Conservation (phyloP, 1,140 invertebrate species). For the Drosophila lacteicornis region DNA sequence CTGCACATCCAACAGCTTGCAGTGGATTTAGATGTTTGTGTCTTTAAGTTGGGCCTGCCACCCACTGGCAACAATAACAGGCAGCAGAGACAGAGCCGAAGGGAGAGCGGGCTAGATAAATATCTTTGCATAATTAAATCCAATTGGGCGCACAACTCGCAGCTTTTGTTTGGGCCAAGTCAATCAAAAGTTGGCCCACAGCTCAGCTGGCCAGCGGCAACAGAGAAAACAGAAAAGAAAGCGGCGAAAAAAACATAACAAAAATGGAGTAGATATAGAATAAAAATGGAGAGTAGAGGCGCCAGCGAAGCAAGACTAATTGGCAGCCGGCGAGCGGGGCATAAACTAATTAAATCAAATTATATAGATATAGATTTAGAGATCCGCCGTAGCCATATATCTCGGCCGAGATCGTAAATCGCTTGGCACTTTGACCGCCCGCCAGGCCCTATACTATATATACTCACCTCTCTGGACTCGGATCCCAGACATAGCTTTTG, state of each 20-base stretch:
- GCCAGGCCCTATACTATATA: not conserved
- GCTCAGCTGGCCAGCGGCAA: conserved; percentile 6
- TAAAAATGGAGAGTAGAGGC: not conserved
- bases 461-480: too few relatives aligned
- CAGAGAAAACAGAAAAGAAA: not conserved
- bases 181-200: conserved; percentile 69
- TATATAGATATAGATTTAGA: conserved; percentile 38
- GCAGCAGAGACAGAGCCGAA: not conserved
- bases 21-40: conserved; percentile 37
- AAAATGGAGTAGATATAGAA: conserved; percentile 7
- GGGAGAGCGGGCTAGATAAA: conserved; percentile 25
- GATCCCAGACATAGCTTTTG: conserved; percentile 9
- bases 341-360: conserved; percentile 76
- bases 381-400: conserved; percentile 54
- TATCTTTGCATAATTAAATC: conserved; percentile 75
- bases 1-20: conserved; percentile 28
- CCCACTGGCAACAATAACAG: conserved; percentile 10
- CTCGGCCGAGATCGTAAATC: conserved; percentile 71
- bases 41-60: conserved; percentile 5
- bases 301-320: conserved; percentile 65
- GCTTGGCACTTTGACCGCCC: conserved; percentile 53
- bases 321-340: conserved; percentile 58
- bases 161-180: conserved; percentile 66
- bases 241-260: not conserved
- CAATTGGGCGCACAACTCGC: conserved; percentile 73